Percentiles rank a stretch among this genome's conserved stretches.
phyloP scores from a whole-genome alignment of 2,113 vertebrate species.

The Eleginops maclovinus region DNA sequence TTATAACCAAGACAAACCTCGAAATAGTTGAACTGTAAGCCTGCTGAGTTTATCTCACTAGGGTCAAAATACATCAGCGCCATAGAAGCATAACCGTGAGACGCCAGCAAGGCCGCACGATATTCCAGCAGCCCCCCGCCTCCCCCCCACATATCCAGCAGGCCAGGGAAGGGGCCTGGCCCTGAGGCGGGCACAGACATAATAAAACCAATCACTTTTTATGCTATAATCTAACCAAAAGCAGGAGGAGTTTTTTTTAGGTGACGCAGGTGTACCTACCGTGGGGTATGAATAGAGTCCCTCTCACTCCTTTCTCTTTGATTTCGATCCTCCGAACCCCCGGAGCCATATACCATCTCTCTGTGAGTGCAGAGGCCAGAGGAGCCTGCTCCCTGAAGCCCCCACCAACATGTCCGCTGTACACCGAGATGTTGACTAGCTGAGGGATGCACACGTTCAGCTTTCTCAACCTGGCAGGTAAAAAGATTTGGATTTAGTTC shows the following conservation, averaged over 20 bases:
- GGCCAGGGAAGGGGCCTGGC: slow-evolving; percentile 80
- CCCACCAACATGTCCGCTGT: slow-evolving; percentile 62
- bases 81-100: slow-evolving; percentile 76
- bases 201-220: neutral
- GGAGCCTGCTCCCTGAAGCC: slow-evolving; percentile 65
- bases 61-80: slow-evolving; percentile 74
- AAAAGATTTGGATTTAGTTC: neutral
- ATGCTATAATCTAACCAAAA: neutral
- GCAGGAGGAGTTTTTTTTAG: neutral
- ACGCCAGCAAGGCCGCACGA: slow-evolving; percentile 77
- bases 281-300: slow-evolving; percentile 81
- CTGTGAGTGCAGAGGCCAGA: slow-evolving; percentile 66
- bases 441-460: slow-evolving; percentile 70
- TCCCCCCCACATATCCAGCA: slow-evolving; percentile 85
- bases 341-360: slow-evolving; percentile 83
- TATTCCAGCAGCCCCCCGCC: slow-evolving; percentile 83
- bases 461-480: slow-evolving; percentile 78
- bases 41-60: neutral
- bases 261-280: slow-evolving; percentile 77
- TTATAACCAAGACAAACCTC: slow-evolving; percentile 69
- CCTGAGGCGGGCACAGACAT: slow-evolving; percentile 60
- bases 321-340: slow-evolving; percentile 74
- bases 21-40: slow-evolving; percentile 51
- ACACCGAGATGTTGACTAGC: slow-evolving; percentile 73
- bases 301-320: slow-evolving; percentile 61